phyloP scores from a whole-genome alignment of 1,140 invertebrate species.

The Bombus terrestris region DNA sequence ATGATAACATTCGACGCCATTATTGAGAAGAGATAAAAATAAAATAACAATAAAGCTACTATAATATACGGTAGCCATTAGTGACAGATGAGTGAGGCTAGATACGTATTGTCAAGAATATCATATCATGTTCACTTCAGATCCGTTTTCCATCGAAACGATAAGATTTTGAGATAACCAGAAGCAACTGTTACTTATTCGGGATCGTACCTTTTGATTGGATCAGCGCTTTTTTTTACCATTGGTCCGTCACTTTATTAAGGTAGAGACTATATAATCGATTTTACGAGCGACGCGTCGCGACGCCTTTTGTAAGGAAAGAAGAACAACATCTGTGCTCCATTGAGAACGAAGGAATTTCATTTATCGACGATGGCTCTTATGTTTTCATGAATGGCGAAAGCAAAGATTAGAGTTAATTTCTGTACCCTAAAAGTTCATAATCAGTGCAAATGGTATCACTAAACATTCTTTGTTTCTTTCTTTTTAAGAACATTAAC shows the following conservation, averaged over 20 bases:
- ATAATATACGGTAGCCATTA: slow-evolving; percentile 31
- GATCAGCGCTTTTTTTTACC: neutral
- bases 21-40: slow-evolving; percentile 21
- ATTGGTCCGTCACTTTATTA: neutral
- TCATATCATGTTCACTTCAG: neutral
- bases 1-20: slow-evolving; percentile 82
- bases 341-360: slow-evolving; percentile 4
- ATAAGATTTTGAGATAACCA: neutral
- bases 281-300: neutral
- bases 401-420: neutral
- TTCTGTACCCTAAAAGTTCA: neutral
- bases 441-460: neutral
- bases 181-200: too few species aligned
- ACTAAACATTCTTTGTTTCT: neutral
- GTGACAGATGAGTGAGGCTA: neutral
- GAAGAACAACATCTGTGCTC: neutral
- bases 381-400: neutral
- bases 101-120: neutral
- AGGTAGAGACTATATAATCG: neutral
- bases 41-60: slow-evolving; percentile 7
- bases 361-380: neutral
- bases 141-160: neutral
- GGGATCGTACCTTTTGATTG: slow-evolving; percentile 5
- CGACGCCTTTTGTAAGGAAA: neutral
- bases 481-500: too few species aligned